Conservation (phyloP, 1,140 invertebrate species). For the Ganaspis sp. region DNA sequence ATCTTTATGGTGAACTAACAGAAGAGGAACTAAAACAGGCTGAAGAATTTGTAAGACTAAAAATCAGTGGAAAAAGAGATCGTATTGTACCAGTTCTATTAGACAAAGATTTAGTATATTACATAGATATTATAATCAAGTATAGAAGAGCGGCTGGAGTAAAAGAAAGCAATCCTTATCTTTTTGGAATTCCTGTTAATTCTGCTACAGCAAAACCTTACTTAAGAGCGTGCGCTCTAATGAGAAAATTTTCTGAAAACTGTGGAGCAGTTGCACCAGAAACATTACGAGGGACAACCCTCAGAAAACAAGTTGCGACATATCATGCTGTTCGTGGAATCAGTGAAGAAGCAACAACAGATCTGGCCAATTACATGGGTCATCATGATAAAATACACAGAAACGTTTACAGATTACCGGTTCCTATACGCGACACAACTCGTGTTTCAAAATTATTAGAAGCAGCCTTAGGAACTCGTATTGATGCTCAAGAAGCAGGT, state of each 20-base stretch:
- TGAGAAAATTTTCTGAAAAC: no score
- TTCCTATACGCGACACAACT: no score
- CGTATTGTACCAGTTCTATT: conserved; percentile 20
- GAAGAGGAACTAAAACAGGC: no score
- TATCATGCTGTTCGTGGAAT: background rate
- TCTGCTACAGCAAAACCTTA: background rate
- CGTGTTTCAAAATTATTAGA: no score
- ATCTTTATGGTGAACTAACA: background rate
- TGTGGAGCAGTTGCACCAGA: no score
- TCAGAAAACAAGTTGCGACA: conserved; percentile 14
- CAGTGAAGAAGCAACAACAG: background rate
- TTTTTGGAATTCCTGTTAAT: conserved; percentile 21
- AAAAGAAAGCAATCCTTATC: conserved; percentile 13
- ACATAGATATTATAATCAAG: background rate
- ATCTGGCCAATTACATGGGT: conserved; percentile 20
- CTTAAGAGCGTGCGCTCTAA: no score
- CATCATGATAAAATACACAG: background rate
- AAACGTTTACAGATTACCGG: no score
- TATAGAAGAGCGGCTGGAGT: background rate
- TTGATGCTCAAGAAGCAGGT: no score
- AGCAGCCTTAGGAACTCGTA: no score
- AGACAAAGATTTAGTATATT: background rate
- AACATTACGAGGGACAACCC: background rate
- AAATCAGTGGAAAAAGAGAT: conserved; percentile 10
- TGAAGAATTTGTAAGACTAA: no score